Base-by-base conservation (phyloP, 30 jellyfish, hydroid and myxozoan species). In the Aurelia aurita complex sp. Pacific region DNA sequence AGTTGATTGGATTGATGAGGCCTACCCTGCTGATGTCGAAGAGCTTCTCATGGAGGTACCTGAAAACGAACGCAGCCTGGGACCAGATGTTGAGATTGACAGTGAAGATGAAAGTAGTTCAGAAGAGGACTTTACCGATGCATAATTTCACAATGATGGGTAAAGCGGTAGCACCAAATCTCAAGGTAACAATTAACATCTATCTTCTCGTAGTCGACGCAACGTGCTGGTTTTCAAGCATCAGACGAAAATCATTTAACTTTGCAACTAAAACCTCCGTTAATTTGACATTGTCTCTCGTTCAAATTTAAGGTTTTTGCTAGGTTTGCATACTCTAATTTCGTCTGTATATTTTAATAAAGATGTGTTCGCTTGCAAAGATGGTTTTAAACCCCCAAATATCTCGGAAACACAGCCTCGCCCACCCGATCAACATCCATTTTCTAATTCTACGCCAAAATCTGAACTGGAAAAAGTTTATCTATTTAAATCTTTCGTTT, bases 51-150 rank as follows among this genome's bases (percentile, higher is more conserved):
- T 23, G 29, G 29, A 23, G 29, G 29, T 23, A 23, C 77, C 77
- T 40, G 87, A 77, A 57, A 77, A 40, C 87, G 65, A 77, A 42
- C 36, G 38, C 77, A 18, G 35, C 54, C 70, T 77, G 77, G 70
- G 77, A 46, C 59, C 77, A 54, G 61, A 77, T 77, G 65, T 54
- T 54, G 65, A 54, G 65, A 54, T 54, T 54, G 65, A 54, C 16
- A 54, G 65, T 54, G 65, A 54, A 54, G 65, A 54, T 54, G 65
- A 54, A 54, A 54, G 65, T 16, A 54, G 65, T 54, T 54, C 65
- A 54, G 65, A 54, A 54, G 65, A 54, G 65, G 65, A 54, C 16
- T 54, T 54, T 54, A 54, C 65, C 15, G 65, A 54, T 54, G 65
- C 65, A 54, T 54, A 54, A 54, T 9, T 54, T 54, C 65, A 54